Conservation (phyloP, 2,797 vertebrate genomes). For the Muraenolepis orangiensis region DNA sequence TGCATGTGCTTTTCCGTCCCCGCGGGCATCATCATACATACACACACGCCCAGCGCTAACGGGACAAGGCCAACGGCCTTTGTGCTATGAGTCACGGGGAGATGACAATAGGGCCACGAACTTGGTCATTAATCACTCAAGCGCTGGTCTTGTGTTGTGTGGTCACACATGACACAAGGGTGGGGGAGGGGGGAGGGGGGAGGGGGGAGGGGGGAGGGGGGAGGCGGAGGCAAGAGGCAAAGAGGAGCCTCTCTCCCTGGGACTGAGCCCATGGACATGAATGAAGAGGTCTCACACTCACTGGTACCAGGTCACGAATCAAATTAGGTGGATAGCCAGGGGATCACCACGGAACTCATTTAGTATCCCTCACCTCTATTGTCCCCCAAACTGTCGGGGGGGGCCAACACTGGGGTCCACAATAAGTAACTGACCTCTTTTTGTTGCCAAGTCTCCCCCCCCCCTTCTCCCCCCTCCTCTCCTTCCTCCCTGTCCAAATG, state of each 20-base stretch:
- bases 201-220: constrained; percentile 42
- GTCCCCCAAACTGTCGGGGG: constrained; percentile 58
- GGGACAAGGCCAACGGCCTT: constrained; percentile 66
- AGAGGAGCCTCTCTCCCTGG: constrained; percentile 52
- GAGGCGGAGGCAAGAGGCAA: constrained; percentile 54
- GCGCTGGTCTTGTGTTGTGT: constrained; percentile 55
- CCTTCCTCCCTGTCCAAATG: constrained; percentile 30
- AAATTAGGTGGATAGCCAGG: constrained; percentile 73
- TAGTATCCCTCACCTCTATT: constrained; percentile 63
- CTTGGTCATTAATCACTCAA: constrained; percentile 77
- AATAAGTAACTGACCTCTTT: constrained; percentile 65
- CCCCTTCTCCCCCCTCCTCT: too few species aligned
- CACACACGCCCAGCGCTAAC: constrained; percentile 54
- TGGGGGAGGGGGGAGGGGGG: constrained; percentile 45
- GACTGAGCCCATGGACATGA: constrained; percentile 59
- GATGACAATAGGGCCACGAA: constrained; percentile 69
- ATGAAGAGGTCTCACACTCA: constrained; percentile 68
- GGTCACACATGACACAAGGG: constrained; percentile 69
- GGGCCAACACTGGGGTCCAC: constrained; percentile 50
- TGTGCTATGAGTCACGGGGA: constrained; percentile 68
- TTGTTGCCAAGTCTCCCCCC: constrained; percentile 29
- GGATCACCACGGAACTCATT: constrained; percentile 72
- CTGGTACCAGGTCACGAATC: constrained; percentile 76
- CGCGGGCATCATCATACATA: constrained; percentile 28
- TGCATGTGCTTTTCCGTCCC: constrained; percentile 29